Conservation (phyloP, 2,113 vertebrate genomes). For the Notothenia coriiceps region DNA sequence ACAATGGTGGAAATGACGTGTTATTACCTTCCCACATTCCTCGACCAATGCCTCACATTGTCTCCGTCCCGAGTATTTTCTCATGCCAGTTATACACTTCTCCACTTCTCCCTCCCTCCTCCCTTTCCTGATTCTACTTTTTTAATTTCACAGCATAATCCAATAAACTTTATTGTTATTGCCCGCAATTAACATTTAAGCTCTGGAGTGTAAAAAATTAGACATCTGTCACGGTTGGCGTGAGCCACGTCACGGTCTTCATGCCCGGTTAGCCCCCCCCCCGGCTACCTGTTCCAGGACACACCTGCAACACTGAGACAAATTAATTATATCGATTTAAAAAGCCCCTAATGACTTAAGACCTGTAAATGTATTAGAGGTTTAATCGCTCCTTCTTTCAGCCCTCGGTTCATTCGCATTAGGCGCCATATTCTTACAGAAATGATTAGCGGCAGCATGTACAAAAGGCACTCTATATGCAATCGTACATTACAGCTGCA, state of each 20-base stretch:
- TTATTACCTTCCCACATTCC: conserved; percentile 45
- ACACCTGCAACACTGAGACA: conserved; percentile 66
- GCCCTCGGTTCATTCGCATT: conserved; percentile 35
- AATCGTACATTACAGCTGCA: not conserved
- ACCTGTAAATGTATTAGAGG: conserved; percentile 64
- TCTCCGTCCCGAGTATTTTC: conserved; percentile 20
- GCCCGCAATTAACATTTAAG: conserved; percentile 77
- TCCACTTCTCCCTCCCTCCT: not conserved
- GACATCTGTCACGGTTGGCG: conserved; percentile 67
- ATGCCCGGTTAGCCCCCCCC: conserved; percentile 36
- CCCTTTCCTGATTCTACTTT: conserved; percentile 50
- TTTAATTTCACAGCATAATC: conserved; percentile 77
- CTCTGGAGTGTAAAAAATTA: conserved; percentile 63
- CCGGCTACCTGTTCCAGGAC: conserved; percentile 50
- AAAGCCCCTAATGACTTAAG: conserved; percentile 63
- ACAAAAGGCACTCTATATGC: conserved; percentile 12
- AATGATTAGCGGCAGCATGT: conserved; percentile 22
- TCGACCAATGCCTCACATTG: conserved; percentile 21
- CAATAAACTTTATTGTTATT: conserved; percentile 80
- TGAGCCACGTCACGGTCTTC: conserved; percentile 57
- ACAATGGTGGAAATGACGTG: conserved; percentile 36
- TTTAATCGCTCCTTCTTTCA: conserved; percentile 51
- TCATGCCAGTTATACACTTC: not conserved
- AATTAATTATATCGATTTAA: conserved; percentile 76
- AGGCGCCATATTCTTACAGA: not conserved